phyloP scores from a whole-genome alignment of 2,797 vertebrate genomes.

The Alcedo quadribrachys region DNA sequence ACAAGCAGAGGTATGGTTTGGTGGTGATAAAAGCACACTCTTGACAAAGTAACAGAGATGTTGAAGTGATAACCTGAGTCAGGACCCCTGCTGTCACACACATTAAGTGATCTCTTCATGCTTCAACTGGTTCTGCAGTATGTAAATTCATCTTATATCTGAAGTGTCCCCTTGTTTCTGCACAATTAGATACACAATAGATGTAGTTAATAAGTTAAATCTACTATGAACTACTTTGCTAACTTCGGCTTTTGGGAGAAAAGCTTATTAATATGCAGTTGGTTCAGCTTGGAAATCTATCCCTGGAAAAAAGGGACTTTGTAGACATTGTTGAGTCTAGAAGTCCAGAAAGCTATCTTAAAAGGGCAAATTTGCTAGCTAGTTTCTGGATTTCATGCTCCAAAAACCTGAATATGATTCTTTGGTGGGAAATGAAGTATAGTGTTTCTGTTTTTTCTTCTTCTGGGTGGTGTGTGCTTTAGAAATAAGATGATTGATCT shows the following conservation, averaged over 20 bases:
- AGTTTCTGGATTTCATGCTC: not conserved
- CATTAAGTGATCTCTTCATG: not conserved
- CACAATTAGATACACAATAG: not conserved
- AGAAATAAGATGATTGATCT: not conserved
- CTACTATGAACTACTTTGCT: not conserved
- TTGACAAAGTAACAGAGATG: not conserved
- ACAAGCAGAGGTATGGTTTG: not conserved
- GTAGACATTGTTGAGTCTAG: not conserved
- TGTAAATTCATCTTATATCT: not conserved
- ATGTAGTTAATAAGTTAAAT: not conserved
- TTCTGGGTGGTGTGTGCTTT: not conserved
- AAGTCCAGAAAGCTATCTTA: not conserved
- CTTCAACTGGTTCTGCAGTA: not conserved
- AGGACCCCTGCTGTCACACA: not conserved
- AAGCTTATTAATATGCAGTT: not conserved
- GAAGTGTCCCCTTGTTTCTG: not conserved
- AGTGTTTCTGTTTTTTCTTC: not conserved
- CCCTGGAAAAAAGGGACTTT: not conserved
- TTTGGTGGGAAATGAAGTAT: not conserved
- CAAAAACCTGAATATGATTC: not conserved
- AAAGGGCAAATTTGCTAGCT: not conserved
- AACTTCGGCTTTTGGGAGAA: not conserved
- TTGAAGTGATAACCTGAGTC: not conserved
- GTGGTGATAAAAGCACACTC: not conserved
- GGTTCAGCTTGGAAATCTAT: not conserved